Evolutionary conservation across 2,888 invertebrate genomes (phyloP).

Genomic region (Dioctria linearis): DNA sequence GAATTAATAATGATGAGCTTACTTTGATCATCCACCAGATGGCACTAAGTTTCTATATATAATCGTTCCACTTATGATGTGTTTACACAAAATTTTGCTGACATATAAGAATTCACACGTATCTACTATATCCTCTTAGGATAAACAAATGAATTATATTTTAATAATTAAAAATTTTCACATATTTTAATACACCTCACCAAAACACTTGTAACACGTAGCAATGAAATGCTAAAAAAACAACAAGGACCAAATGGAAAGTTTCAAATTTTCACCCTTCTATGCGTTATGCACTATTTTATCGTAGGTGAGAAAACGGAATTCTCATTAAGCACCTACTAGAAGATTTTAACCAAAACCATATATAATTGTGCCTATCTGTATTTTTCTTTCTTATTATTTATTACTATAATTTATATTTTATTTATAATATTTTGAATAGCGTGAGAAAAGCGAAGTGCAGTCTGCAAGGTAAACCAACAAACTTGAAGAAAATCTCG

Average conservation of each 20-base stretch:
- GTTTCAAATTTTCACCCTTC: too few relatives aligned
- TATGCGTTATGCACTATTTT: too few relatives aligned
- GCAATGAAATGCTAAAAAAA: too few relatives aligned
- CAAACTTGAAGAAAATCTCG: constrained; percentile 56
- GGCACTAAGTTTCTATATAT: background rate
- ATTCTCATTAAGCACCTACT: too few relatives aligned
- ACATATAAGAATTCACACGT: background rate
- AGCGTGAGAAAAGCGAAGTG: constrained; percentile 15
- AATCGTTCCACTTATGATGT: background rate
- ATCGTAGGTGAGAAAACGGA: too few relatives aligned
- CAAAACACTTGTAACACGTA: background rate
- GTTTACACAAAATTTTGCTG: background rate
- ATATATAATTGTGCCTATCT: too few relatives aligned
- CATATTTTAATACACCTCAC: background rate
- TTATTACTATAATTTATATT: background rate
- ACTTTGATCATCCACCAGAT: constrained; percentile 10
- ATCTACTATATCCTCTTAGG: background rate
- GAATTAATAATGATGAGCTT: constrained; percentile 6
- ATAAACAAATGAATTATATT: background rate
- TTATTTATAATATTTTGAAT: constrained; percentile 3
- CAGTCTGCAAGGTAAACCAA: constrained; percentile 48
- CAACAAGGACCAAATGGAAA: too few relatives aligned
- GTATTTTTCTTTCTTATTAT: background rate
- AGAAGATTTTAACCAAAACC: too few relatives aligned
- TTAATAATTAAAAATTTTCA: background rate